Evolutionary conservation across 2,888 invertebrate genomes (phyloP), one percentile per base, ranked within the genome.

Genomic region (Margaritifera margaritifera): DNA sequence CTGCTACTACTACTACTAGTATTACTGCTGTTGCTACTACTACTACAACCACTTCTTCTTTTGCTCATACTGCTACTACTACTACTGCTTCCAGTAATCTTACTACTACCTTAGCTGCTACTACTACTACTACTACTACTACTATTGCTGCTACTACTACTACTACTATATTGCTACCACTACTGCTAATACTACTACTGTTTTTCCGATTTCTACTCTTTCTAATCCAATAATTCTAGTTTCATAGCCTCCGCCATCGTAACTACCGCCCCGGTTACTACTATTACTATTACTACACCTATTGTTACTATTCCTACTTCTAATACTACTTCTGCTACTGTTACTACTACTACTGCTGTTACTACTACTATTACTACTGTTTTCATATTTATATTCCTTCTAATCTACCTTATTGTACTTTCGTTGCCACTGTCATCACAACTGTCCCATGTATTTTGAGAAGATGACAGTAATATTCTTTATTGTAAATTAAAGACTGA

Each of bases 221-320:
- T 57, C 63, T 68, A 57, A 55, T 57, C 66, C 42, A 66, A 53
- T 66, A 62, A 61, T 66, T 66, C 62, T 61, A 61, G 31, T 69
- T 56, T 57, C 55, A 62, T 62, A 66, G 62, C 65, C 61, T 66
- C 65, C 66, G 66, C 60, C 55, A 66, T 62, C 66, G 62, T 53
- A 60, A 65, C 65, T 69, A 69, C 62, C 66, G 62, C 65, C 66
- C 61, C 56, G 61, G 62, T 57, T 66, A 62, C 65, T 69, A 69
- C 60, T 58, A 59, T 54, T 54, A 53, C 59, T 64, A 69, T 54
- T 69, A 64, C 63, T 68, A 64, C 64, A 57, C 63, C 64, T 64
- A 64, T 50, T 22, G 57, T 57, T 15, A 60, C 50, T 25, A 60
- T 42, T 6, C 25, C 60, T 6, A 60, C 60, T 6, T 8, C 60